Conservation (phyloP, 2,113 vertebrate species). For the Cyprinodon brontotheroides region DNA sequence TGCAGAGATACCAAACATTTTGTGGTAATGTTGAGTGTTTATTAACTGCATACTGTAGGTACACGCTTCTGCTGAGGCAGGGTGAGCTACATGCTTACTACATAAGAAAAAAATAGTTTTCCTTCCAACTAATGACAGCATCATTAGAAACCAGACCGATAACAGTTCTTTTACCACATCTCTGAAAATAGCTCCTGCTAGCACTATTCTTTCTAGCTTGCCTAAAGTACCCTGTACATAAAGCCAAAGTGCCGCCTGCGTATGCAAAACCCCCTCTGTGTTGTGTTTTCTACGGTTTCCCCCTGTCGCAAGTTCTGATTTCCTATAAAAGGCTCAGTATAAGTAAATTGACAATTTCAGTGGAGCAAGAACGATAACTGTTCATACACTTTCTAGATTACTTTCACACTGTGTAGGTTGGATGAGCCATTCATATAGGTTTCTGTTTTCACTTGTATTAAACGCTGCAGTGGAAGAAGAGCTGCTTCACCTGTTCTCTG, state of each 20-base stretch:
- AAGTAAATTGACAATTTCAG: conserved; percentile 71
- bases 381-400: conserved; percentile 41
- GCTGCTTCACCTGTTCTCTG: conserved; percentile 62
- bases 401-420: conserved; percentile 39
- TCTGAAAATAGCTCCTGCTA: conserved; percentile 18
- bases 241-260: conserved; percentile 50
- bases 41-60: conserved; percentile 11
- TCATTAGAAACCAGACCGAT: conserved; percentile 7
- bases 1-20: conserved; percentile 26
- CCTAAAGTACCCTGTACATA: conserved; percentile 48
- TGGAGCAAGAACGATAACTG: conserved; percentile 35
- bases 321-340: conserved; percentile 77
- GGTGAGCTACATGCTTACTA: not conserved
- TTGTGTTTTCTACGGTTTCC: conserved; percentile 75
- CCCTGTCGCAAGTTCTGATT: conserved; percentile 71
- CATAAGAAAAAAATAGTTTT: not conserved
- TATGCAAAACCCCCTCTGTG: conserved; percentile 71
- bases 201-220: conserved; percentile 42
- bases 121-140: not conserved
- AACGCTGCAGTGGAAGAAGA: conserved; percentile 58
- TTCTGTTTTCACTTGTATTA: conserved; percentile 79
- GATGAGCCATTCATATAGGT: conserved; percentile 50
- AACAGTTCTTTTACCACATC: conserved; percentile 11
- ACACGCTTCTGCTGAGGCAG: not conserved
- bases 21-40: conserved; percentile 29